Base-by-base conservation (phyloP, 2,113 vertebrate species). In the Alces alces region DNA sequence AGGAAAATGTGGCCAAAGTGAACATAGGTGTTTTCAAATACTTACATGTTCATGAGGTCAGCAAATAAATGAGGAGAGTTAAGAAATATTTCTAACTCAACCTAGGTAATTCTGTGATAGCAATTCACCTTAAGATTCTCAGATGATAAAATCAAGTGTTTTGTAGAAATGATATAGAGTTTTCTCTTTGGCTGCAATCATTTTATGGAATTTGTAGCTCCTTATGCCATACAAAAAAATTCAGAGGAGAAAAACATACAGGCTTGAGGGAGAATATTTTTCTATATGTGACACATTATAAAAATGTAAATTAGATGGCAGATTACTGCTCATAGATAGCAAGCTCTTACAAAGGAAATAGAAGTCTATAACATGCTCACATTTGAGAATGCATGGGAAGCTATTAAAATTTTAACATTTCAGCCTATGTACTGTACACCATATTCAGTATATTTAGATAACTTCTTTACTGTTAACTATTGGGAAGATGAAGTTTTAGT, bases 301-400 rank as follows among this genome's bases (percentile, higher is more conserved):
- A 96, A 96, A 93, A 88, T 94, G 58, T 87, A 97, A 92, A 96
- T 93, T 79, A 94, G n/a, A 70, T 79, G 30, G 5, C 70, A 97
- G 79, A 92, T 92, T 86, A 96, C 66, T 73, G 14, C 28, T 89
- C 9, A 91, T 73, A 96, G 6, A 83, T 87, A 92, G 28, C 12
- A 91, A 79, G 50, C 5, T 93, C 60, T 93, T 89, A 89, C 21
- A 93, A 60, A 87, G 73, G 28, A 96, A 94, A 94, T 73, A 66
- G 50, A 96, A 94, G 43, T 54, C 3, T 58, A 39, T 85, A 86
- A 36, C 23, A 97, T n/a, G 25, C 10, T 92, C 61, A 87, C 89
- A 58, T 90, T 86, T 94, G 47, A 95, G 54, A 92, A 96, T 85
- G 25, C 90, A 95, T 83, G 13, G 33, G 23, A 90, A 95, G 19